These are phyloP conservation scores for Leptoclinus maculatus DNA, from an alignment of 2,797 vertebrate genomes.

Conservation along the genomic window DNA sequence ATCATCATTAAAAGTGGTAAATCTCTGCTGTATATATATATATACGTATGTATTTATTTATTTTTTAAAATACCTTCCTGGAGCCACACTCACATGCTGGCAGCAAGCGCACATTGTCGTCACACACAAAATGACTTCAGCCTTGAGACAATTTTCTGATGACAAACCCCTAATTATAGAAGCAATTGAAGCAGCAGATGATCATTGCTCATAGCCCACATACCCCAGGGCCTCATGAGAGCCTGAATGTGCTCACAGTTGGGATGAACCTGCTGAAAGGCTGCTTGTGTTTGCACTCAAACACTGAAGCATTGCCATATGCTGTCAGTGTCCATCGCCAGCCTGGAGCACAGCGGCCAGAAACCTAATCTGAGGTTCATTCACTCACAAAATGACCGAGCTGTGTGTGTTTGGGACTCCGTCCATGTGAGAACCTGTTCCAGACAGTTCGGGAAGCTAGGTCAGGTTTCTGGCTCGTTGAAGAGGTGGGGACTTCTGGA, in stretches of 20 bases:
- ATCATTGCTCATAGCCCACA: slow-evolving; percentile 19
- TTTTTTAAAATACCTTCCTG: not conserved
- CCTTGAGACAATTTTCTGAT: slow-evolving; percentile 38
- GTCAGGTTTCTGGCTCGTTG: not conserved
- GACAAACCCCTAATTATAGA: slow-evolving; percentile 49
- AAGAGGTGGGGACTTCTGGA: not conserved
- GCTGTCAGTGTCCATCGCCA: slow-evolving; percentile 25
- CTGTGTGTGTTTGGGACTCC: not conserved
- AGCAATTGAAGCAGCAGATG: slow-evolving; percentile 38
- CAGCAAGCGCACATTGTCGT: slow-evolving; percentile 1
- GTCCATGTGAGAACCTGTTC: not conserved
- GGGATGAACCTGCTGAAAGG: slow-evolving; percentile 42
- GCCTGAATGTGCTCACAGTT: slow-evolving; percentile 13
- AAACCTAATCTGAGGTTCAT: slow-evolving; percentile 24
- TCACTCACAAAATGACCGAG: slow-evolving; percentile 3
- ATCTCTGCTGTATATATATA: not conserved
- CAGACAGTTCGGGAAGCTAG: not conserved
- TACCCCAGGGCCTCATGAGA: slow-evolving; percentile 27
- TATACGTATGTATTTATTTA: not conserved
- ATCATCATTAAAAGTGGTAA: not conserved
- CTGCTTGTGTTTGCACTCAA: slow-evolving; percentile 33
- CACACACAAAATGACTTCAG: slow-evolving; percentile 33
- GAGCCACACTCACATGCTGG: not conserved
- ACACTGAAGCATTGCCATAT: slow-evolving; percentile 30
- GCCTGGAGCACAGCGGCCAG: slow-evolving; percentile 18